phyloP scores from a whole-genome alignment of 2,113 vertebrate genomes.

The Circaetus cinerascens region DNA sequence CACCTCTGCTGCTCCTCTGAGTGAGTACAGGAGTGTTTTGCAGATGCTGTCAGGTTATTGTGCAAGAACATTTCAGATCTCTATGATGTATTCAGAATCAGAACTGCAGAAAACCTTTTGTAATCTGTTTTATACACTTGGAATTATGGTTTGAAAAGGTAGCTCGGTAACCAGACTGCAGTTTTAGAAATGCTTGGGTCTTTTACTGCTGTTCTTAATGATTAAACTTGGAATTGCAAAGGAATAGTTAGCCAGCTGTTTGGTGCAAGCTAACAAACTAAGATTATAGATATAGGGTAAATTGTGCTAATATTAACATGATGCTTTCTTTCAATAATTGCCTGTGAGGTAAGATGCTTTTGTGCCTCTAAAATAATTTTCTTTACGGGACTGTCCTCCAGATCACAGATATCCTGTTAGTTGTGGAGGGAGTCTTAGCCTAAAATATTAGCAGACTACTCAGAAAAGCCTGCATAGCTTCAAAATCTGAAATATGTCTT shows the following conservation, averaged over 20 bases:
- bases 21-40: not conserved
- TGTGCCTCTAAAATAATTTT: not conserved
- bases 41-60: not conserved
- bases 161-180: not conserved
- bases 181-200: not conserved
- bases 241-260: not conserved
- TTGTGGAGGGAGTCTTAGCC: fast-evolving
- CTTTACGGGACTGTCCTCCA: not conserved
- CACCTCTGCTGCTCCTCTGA: not conserved
- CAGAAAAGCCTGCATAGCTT: not conserved
- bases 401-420: not conserved
- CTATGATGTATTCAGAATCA: not conserved
- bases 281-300: not conserved
- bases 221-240: not conserved
- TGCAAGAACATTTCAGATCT: not conserved
- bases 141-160: not conserved
- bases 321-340: not conserved
- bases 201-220: not conserved
- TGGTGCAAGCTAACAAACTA: not conserved
- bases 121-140: not conserved
- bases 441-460: not conserved
- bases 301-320: not conserved
- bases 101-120: not conserved
- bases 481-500: not conserved
- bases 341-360: not conserved